A percentile compares a stretch with the other conserved stretches of the same genome.
These are phyloP conservation scores for Neostethus bicornis DNA, from an alignment of 2,797 vertebrate species.

Conservation along the genomic window DNA sequence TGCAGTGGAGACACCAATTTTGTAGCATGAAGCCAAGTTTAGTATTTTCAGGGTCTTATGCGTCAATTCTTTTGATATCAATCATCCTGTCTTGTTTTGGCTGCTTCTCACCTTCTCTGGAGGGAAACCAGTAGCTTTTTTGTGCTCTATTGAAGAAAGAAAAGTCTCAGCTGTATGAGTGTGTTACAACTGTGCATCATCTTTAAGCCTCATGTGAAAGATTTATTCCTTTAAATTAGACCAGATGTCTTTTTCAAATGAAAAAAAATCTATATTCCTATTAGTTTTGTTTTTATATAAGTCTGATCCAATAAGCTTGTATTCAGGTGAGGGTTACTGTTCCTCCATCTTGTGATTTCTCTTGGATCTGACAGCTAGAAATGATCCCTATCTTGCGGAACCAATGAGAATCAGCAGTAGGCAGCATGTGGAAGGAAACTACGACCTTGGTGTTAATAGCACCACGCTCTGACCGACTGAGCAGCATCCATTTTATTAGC, in stretches of 20 bases:
- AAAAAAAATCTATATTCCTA: slow-evolving; percentile 35
- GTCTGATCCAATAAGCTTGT: slow-evolving; percentile 7
- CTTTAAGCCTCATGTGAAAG: slow-evolving; percentile 21
- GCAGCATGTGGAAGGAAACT: slow-evolving; percentile 30
- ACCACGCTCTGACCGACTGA: slow-evolving; percentile 51
- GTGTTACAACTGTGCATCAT: slow-evolving; percentile 54
- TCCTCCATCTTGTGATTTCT: slow-evolving; percentile 24
- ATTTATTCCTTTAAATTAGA: slow-evolving; percentile 13
- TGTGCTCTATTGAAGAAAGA: slow-evolving; percentile 27
- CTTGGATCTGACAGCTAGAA: slow-evolving; percentile 10
- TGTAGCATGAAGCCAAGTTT: slow-evolving; percentile 10
- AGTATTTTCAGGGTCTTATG: slow-evolving; percentile 15
- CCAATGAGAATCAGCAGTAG: background rate
- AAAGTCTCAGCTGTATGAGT: slow-evolving; percentile 39
- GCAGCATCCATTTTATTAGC: slow-evolving; percentile 7
- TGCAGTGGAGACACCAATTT: background rate
- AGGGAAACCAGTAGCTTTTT: slow-evolving; percentile 4
- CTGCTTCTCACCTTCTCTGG: slow-evolving; percentile 1
- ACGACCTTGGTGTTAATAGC: slow-evolving; percentile 64
- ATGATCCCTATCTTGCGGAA: background rate
- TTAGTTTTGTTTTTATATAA: slow-evolving; percentile 25
- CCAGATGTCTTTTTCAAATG: slow-evolving; percentile 24
- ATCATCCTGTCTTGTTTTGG: slow-evolving; percentile 10
- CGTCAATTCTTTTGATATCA: background rate
- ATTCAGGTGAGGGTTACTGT: slow-evolving; percentile 29